Conservation (phyloP, 2,888 invertebrate genomes). For the Scelioninae gen. 1 region DNA sequence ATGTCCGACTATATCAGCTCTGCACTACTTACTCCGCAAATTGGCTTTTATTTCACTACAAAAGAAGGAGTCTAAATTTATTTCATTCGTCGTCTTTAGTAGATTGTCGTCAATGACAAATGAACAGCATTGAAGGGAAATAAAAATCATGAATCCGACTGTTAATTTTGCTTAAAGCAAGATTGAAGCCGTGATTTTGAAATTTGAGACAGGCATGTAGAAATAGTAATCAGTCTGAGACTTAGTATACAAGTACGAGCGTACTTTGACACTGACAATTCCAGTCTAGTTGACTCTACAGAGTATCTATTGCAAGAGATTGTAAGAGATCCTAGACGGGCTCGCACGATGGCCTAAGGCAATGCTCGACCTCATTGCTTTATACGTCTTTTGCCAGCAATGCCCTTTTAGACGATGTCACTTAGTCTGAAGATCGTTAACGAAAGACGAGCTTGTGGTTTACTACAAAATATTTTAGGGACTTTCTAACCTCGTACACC, state of each 20-base stretch:
- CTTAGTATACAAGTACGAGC: constrained; percentile 36
- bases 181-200: constrained; percentile 33
- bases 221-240: constrained; percentile 51
- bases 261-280: constrained; percentile 64
- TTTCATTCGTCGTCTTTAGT: too few species aligned
- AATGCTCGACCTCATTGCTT: constrained; percentile 71
- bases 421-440: constrained; percentile 69
- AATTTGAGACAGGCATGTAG: constrained; percentile 31
- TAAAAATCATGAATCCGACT: neutral
- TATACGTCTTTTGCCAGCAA: constrained; percentile 68
- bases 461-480: constrained; percentile 57
- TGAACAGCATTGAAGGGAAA: neutral
- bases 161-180: constrained; percentile 19
- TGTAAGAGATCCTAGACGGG: constrained; percentile 65
- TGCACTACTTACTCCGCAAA: too few species aligned
- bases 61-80: too few species aligned
- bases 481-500: constrained; percentile 34
- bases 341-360: constrained; percentile 66
- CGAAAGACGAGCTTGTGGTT: constrained; percentile 61
- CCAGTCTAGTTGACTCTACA: constrained; percentile 67
- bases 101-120: constrained; percentile 1
- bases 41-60: too few species aligned
- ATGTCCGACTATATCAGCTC: too few species aligned
- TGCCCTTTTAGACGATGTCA: constrained; percentile 63
- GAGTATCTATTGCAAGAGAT: constrained; percentile 70